Evolutionary conservation across 2,888 invertebrate species (phyloP), one percentile per base, ranked within the genome.

Genomic region (Pachydiplax longipennis): DNA sequence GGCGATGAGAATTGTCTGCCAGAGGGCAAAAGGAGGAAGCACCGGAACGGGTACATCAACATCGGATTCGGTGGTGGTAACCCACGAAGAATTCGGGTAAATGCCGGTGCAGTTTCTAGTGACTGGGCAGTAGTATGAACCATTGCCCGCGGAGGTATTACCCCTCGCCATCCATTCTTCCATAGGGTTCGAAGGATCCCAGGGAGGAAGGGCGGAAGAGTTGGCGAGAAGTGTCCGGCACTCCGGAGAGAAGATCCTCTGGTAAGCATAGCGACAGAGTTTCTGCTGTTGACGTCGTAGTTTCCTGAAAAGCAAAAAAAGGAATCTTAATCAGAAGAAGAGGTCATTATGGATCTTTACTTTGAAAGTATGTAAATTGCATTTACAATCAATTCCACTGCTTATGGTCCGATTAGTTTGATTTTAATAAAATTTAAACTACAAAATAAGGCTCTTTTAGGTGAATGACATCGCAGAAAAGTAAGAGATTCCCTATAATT

Each of bases 1-100:
- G 40, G 98, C 98, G 92, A 99, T 98, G 93, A 98, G 95, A 91
- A 98, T 96, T 18, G 98, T 97, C 94, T 98, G 96, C 98, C 99
- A 98, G 90, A 98, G 95, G 91, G 97, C 97, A 94, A 99, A 98
- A 8, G 98, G 98, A 90, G 98, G 97, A 92, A 97, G 94, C 25
- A 97, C 97, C 91, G 96, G 81, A 2, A 44, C 37, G 12, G 87
- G 87, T 10, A 58, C 61, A 0, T 87, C 87, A 2, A 37, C 37
- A 31, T 90, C 90, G 80, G 80, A 58, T 61, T 91, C 90, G 37
- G 91, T 90, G 22, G 91, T 31, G 18, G 44, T 44, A 25, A 90
- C 90, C 90, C 81, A 91, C 15, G 87, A 90, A 58, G 73, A 81
- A 80, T 81, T 81, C 53, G 25, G 53, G 35, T 80, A 90, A 31